Evolutionary conservation across 2,888 invertebrate species (phyloP), one percentile per base, ranked within the genome.

Genomic region (Cryptocephalus primarius): DNA sequence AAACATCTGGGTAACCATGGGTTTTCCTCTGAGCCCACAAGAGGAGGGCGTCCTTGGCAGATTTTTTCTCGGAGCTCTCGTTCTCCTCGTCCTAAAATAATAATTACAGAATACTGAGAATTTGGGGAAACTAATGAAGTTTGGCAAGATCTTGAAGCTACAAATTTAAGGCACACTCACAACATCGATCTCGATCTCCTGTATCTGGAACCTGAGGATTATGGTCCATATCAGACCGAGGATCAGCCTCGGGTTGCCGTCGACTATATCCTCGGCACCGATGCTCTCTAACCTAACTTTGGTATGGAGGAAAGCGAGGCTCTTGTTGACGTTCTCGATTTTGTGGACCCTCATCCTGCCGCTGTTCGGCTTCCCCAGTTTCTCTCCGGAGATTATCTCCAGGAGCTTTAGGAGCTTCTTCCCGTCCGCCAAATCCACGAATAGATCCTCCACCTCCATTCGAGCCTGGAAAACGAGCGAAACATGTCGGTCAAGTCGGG

Each of bases 11-110:
- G 73, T 94, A 97, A 57, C 95, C 96, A 64, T 87, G 87, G 1
- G 97, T 99, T 75, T 95, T 97, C 45, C 96, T 80, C 74, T 99
- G 97, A 67, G 97, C 97, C 99, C 99, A 99, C 58, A 99, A 77
- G 43, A 99, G 77, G 52, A 99, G 74, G 6, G 97, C 97, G 73
- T 99, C 99, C 77, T 97, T 99, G 56, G 97, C 97, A 1, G 96
- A 96, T 72, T 92, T 93, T 77, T 95, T 95, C 73, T 97, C 96
- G 32, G 93, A 92, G 55, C 92, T 92, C 68, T 90, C 94, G 66
- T 92, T 91, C 65, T 93, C 92, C 74, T 94, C 93, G 66, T 93
- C 93, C 88, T 89, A 31, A 58, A 60, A 56, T 36, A 46, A 31
- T 42, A 42, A 12, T 13, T 12, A 41, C 9, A n/a, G 8, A 41